Percentiles rank a stretch among this genome's conserved stretches.
phyloP scores from a whole-genome alignment of 2,888 invertebrate genomes.

The Oegoconia quadripuncta region DNA sequence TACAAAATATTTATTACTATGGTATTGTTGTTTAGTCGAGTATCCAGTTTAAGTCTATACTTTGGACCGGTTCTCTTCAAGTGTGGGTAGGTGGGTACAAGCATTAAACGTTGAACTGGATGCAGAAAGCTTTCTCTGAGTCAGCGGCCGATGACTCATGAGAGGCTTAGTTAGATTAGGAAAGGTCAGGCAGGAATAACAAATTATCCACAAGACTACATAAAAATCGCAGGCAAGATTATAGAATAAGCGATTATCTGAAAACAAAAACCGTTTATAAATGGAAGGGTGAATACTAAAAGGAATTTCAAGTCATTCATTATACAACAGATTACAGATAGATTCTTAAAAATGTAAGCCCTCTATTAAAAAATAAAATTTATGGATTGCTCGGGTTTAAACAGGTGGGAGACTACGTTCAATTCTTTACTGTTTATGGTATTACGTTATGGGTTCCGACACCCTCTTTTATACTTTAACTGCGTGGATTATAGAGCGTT shows the following conservation, averaged over 20 bases:
- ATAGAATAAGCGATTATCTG: no score
- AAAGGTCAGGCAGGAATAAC: conserved; percentile 36
- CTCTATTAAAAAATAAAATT: conserved; percentile 49
- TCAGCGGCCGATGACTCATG: conserved; percentile 59
- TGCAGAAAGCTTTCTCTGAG: conserved; percentile 51
- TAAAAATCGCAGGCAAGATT: no score
- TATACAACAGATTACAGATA: conserved; percentile 30
- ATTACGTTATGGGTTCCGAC: conserved; percentile 59
- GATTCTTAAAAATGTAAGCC: conserved; percentile 32
- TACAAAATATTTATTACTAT: conserved; percentile 15
- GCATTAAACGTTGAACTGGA: conserved; percentile 31
- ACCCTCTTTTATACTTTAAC: conserved; percentile 68
- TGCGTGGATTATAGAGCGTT: conserved; percentile 70
- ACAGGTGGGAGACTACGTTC: conserved; percentile 56
- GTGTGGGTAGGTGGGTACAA: conserved; percentile 23
- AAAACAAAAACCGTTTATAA: no score
- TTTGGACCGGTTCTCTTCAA: conserved; percentile 24
- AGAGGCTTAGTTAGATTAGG: conserved; percentile 37
- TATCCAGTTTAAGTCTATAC: conserved; percentile 20
- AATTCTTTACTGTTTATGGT: conserved; percentile 61
- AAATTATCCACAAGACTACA: no score
- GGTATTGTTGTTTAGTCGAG: conserved; percentile 14
- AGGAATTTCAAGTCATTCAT: conserved; percentile 26
- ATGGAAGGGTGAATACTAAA: conserved; percentile 23
- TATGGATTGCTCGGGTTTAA: conserved; percentile 49